Conservation (phyloP, 2,888 invertebrate species). For the Colletes collaris region DNA sequence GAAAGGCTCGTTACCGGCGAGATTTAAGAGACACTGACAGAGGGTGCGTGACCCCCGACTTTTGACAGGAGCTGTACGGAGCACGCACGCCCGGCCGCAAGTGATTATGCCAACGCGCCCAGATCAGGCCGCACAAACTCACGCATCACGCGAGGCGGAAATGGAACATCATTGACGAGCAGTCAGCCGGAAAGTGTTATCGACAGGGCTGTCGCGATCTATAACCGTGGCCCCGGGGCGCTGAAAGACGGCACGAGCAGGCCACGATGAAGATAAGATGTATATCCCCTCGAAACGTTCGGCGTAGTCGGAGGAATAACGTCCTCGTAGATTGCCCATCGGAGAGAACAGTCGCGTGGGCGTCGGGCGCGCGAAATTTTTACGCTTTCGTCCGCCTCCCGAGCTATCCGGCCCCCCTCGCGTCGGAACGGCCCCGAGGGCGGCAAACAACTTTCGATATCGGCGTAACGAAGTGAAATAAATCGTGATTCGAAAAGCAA, state of each 20-base stretch:
- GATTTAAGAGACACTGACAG: background rate
- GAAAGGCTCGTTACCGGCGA: too few relatives aligned
- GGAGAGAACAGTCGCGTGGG: slow-evolving; percentile 59
- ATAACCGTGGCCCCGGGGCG: slow-evolving; percentile 48
- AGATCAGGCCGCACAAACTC: slow-evolving; percentile 57
- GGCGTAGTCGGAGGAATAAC: slow-evolving; percentile 31
- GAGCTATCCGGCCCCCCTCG: slow-evolving; percentile 7
- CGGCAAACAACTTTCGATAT: slow-evolving; percentile 65
- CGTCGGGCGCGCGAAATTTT: slow-evolving; percentile 57
- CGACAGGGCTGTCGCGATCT: slow-evolving; percentile 61
- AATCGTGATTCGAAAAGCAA: slow-evolving; percentile 62
- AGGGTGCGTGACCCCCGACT: background rate
- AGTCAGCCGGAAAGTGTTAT: slow-evolving; percentile 68
- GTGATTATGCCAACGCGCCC: slow-evolving; percentile 53
- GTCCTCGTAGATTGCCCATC: slow-evolving; percentile 59
- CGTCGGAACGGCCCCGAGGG: slow-evolving; percentile 36
- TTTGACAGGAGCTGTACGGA: slow-evolving; percentile 41
- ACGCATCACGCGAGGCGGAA: slow-evolving; percentile 71
- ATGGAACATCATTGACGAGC: slow-evolving; percentile 73
- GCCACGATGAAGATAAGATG: slow-evolving; percentile 67
- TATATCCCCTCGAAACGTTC: slow-evolving; percentile 33
- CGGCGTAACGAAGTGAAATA: slow-evolving; percentile 71
- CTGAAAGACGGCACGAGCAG: slow-evolving; percentile 38
- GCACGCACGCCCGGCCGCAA: slow-evolving; percentile 45
- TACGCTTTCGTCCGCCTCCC: slow-evolving; percentile 27